These are phyloP conservation scores for Amphiprion percula DNA, from an alignment of 2,113 vertebrate genomes.

Conservation along the genomic window DNA sequence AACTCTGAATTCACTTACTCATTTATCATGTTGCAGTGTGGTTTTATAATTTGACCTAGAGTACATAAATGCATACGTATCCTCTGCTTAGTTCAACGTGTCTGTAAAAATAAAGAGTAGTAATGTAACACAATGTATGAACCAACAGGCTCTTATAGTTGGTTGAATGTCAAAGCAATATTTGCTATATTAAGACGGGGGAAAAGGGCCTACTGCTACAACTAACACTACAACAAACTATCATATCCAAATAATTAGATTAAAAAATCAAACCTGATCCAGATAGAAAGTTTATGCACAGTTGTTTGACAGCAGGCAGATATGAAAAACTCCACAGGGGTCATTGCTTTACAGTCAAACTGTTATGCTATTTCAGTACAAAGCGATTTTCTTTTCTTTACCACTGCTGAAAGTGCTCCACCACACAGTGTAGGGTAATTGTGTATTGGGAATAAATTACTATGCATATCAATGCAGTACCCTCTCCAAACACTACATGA, in stretches of 20 bases:
- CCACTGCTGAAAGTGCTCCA: slow-evolving; percentile 14
- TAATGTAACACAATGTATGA: neutral
- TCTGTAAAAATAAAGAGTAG: slow-evolving; percentile 2
- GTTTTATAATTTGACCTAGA: neutral
- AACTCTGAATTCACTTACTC: neutral
- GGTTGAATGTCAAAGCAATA: neutral
- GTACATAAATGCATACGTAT: neutral
- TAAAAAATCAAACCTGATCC: slow-evolving; percentile 12
- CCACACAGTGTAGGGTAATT: slow-evolving; percentile 26
- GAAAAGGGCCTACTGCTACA: neutral
- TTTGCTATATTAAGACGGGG: slow-evolving; percentile 3
- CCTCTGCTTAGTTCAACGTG: neutral
- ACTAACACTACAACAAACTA: slow-evolving; percentile 7
- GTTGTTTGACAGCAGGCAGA: slow-evolving; percentile 30
- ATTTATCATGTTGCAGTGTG: neutral
- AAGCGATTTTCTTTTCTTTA: slow-evolving; percentile 18
- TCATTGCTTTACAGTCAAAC: slow-evolving; percentile 39
- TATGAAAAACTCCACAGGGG: slow-evolving; percentile 36
- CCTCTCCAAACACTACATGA: slow-evolving; percentile 13
- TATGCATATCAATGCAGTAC: slow-evolving; percentile 30
- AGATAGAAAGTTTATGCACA: slow-evolving; percentile 12
- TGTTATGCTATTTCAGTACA: slow-evolving; percentile 39
- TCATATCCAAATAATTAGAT: slow-evolving; percentile 16
- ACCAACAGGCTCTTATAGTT: neutral
- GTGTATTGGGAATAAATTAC: slow-evolving; percentile 42